These are phyloP conservation scores for Spilosoma lubricipeda DNA, from an alignment of 2,888 invertebrate genomes.

Conservation along the genomic window DNA sequence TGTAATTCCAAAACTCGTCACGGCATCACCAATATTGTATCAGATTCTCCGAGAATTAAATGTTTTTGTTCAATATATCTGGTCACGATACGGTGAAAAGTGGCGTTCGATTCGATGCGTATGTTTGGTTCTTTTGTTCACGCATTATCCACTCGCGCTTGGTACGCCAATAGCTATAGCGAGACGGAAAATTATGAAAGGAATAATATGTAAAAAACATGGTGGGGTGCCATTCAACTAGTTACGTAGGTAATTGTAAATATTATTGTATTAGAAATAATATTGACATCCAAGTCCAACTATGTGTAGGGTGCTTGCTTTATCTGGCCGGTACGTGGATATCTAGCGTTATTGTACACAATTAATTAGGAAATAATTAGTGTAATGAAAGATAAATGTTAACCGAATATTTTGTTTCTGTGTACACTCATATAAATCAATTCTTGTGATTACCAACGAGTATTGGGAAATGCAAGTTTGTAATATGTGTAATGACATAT, in stretches of 20 bases:
- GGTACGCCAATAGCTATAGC: conserved; percentile 51
- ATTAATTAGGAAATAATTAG: conserved; percentile 50
- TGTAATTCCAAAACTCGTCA: conserved; percentile 51
- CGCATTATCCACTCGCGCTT: conserved; percentile 69
- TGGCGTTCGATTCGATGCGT: conserved; percentile 76
- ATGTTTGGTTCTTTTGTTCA: conserved; percentile 81
- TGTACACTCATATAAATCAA: conserved; percentile 24
- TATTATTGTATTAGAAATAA: conserved; percentile 24
- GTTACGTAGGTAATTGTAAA: conserved; percentile 24
- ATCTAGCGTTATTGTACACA: conserved; percentile 40
- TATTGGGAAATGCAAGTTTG: conserved; percentile 26
- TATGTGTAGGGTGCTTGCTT: conserved; percentile 18
- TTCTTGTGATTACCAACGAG: conserved; percentile 23
- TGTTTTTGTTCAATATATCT: conserved; percentile 53
- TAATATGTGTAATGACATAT: conserved; percentile 13
- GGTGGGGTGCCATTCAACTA: conserved; percentile 17
- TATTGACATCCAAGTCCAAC: conserved; percentile 22
- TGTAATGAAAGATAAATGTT: conserved; percentile 39
- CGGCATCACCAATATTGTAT: conserved; percentile 32
- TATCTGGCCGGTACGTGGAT: conserved; percentile 34
- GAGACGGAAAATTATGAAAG: conserved; percentile 46
- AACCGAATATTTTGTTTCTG: conserved; percentile 25
- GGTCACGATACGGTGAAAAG: conserved; percentile 70
- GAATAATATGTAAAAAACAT: conserved; percentile 42
- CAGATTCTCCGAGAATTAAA: conserved; percentile 49